Conservation (phyloP, 1,140 invertebrate species). For the Prorops nasuta region DNA sequence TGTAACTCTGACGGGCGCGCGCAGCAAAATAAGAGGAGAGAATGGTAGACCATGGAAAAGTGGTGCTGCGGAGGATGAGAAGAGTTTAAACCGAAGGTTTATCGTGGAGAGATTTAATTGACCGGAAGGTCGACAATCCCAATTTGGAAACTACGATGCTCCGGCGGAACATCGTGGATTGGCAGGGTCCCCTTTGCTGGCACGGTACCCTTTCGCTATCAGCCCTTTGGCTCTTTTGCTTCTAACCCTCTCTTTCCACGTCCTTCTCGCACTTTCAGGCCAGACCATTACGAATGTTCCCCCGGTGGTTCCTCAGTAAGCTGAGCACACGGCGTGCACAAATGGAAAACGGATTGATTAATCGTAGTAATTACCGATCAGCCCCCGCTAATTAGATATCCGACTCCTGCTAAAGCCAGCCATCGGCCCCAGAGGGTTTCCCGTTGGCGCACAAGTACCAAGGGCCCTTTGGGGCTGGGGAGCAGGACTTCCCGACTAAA, state of each 20-base stretch:
- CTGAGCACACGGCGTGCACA: slow-evolving; percentile 31
- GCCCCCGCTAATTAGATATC: slow-evolving; percentile 59
- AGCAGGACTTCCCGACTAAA: slow-evolving; percentile 41
- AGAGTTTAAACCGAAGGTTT: background rate
- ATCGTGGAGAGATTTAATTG: slow-evolving; percentile 28
- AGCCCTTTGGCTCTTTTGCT: slow-evolving; percentile 8
- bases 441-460: slow-evolving; percentile 19
- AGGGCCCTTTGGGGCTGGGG: slow-evolving; percentile 28
- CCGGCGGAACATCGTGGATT: slow-evolving; percentile 21
- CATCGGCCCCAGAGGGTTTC: slow-evolving; percentile 45
- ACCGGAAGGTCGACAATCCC: slow-evolving; percentile 26
- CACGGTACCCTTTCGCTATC: slow-evolving; percentile 9
- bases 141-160: slow-evolving; percentile 20
- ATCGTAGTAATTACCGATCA: slow-evolving; percentile 59
- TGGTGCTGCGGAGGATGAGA: background rate
- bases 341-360: slow-evolving; percentile 61
- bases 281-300: slow-evolving; percentile 2
- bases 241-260: slow-evolving; percentile 6
- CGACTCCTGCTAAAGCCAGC: slow-evolving; percentile 39
- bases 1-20: too few species aligned
- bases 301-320: slow-evolving; percentile 6
- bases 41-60: too few species aligned
- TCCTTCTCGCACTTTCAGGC: slow-evolving; percentile 17
- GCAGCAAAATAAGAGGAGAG: too few species aligned
- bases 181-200: slow-evolving; percentile 19